phyloP scores from a whole-genome alignment of 2,797 vertebrate species.

The Rhinophrynus dorsalis region DNA sequence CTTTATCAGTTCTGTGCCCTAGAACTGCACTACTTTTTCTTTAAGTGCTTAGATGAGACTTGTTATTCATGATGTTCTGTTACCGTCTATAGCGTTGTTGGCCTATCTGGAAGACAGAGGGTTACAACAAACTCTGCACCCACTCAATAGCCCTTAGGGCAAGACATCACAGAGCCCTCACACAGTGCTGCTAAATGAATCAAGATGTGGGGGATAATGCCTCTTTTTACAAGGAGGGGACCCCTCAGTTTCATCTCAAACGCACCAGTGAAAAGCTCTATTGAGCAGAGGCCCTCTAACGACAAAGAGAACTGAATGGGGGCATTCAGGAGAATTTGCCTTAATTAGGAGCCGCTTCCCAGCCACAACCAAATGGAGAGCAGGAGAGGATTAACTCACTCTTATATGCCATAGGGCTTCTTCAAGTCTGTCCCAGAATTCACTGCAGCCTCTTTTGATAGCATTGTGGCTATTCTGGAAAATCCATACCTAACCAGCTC shows the following conservation, averaged over 20 bases:
- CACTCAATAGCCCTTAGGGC: background rate
- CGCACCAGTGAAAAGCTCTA: slow-evolving; percentile 18
- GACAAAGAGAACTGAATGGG: slow-evolving; percentile 5
- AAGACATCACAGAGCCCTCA: slow-evolving; percentile 1
- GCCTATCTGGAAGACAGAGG: background rate
- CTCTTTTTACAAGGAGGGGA: background rate
- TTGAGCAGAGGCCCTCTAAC: background rate
- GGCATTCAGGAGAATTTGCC: slow-evolving; percentile 16
- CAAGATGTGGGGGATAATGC: background rate
- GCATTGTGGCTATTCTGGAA: too few relatives aligned
- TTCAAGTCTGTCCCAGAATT: background rate
- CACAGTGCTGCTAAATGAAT: background rate
- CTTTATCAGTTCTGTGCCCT: too few relatives aligned
- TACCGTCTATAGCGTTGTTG: too few relatives aligned
- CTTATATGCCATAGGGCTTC: background rate
- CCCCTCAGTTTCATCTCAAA: background rate
- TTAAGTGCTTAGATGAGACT: too few relatives aligned
- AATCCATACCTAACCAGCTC: too few relatives aligned
- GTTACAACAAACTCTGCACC: background rate
- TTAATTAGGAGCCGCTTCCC: slow-evolving; percentile 20
- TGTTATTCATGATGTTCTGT: too few relatives aligned
- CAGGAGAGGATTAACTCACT: background rate
- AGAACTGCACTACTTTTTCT: too few relatives aligned
- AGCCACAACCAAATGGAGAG: slow-evolving; percentile 2
- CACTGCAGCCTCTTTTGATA: background rate